Percentiles rank a stretch among this genome's conserved stretches.
phyloP scores from a whole-genome alignment of 2,113 vertebrate species.

The Sphyrna mokarran region DNA sequence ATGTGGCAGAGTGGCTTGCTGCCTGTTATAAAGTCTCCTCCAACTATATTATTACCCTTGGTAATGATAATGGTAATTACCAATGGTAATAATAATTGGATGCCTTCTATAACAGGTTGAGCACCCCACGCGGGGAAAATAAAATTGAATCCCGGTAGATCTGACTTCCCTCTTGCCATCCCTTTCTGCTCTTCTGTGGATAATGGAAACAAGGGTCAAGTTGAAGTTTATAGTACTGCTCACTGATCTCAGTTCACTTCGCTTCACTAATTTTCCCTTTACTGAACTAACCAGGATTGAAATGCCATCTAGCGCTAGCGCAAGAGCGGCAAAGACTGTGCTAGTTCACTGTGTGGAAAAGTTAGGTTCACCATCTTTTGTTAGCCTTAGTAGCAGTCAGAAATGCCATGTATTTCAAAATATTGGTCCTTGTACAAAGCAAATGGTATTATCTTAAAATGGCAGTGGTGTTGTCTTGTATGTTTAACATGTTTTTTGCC shows the following conservation, averaged over 20 bases:
- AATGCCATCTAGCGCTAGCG: neutral
- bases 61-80: no score
- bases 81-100: neutral
- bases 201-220: neutral
- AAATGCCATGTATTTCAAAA: conserved; percentile 16
- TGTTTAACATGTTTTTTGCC: conserved; percentile 24
- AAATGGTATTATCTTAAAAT: conserved; percentile 32
- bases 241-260: neutral
- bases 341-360: neutral
- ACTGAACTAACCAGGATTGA: neutral
- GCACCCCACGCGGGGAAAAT: neutral
- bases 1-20: neutral
- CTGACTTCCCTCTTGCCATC: neutral
- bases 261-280: neutral
- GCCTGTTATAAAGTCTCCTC: neutral
- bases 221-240: neutral
- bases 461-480: conserved; percentile 31
- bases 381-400: neutral
- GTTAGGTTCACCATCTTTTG: neutral
- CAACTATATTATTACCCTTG: neutral
- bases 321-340: neutral
- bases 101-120: neutral
- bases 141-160: neutral
- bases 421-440: conserved; percentile 25
- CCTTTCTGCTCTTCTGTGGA: neutral